phyloP scores from a whole-genome alignment of 2,113 vertebrate species.

The Strix aluco region DNA sequence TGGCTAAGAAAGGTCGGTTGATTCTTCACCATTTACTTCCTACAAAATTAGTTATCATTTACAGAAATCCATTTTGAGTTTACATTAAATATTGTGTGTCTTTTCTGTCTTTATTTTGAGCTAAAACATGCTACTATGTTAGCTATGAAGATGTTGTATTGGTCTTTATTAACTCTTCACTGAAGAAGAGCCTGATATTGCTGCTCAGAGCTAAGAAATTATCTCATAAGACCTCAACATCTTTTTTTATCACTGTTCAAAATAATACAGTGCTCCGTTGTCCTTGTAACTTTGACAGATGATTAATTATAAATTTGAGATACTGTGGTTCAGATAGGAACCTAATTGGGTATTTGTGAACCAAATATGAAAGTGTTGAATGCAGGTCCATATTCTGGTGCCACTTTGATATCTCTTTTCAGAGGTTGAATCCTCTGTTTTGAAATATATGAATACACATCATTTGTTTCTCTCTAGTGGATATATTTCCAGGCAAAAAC shows the following conservation, averaged over 20 bases:
- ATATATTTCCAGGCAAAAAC: slow-evolving; percentile 13
- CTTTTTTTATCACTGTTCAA: neutral
- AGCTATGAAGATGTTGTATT: neutral
- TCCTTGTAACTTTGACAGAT: slow-evolving; percentile 59
- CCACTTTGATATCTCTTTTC: slow-evolving; percentile 65
- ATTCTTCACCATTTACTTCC: neutral
- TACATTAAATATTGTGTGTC: neutral
- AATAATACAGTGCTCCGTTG: slow-evolving; percentile 11
- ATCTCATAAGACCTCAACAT: neutral
- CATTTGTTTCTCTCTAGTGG: neutral
- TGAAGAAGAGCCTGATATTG: neutral
- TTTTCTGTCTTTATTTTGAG: neutral
- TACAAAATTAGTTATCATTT: neutral
- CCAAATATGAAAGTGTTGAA: slow-evolving; percentile 50
- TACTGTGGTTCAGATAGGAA: slow-evolving; percentile 46
- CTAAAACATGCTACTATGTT: neutral
- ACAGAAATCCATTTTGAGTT: neutral
- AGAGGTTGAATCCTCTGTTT: slow-evolving; percentile 48
- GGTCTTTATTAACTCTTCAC: neutral
- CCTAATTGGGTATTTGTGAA: slow-evolving; percentile 69
- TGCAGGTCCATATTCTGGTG: slow-evolving; percentile 9
- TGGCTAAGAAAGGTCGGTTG: neutral
- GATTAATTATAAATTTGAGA: slow-evolving; percentile 68
- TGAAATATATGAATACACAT: slow-evolving; percentile 10
- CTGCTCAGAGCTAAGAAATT: neutral